Evolutionary conservation across 2,888 invertebrate species (phyloP).

Genomic region (Branchellion lobata): DNA sequence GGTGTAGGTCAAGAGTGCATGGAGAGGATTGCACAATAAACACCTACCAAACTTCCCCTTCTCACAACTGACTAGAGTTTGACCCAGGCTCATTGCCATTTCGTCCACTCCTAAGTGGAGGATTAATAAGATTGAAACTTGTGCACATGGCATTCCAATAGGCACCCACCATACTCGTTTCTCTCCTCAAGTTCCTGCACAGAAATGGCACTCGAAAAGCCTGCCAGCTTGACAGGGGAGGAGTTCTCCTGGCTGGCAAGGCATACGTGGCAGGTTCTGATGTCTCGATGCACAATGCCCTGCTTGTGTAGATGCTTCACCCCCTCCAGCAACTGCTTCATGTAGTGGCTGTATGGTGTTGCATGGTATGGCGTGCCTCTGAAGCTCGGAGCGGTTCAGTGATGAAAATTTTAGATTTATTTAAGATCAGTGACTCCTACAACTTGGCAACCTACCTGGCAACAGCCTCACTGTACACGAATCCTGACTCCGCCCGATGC

Average conservation of each 20-base stretch:
- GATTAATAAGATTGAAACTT: too few species aligned
- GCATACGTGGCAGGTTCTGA: conserved; percentile 92
- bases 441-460: conserved; percentile 67
- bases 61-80: too few species aligned
- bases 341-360: conserved; percentile 70
- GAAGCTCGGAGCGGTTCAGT: too few species aligned
- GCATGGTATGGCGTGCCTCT: too few species aligned
- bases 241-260: conserved; percentile 94
- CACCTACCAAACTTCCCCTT: too few species aligned
- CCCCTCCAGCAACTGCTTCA: conserved; percentile 87
- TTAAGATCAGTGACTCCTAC: too few species aligned
- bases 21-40: not conserved
- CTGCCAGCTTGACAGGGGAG: conserved; percentile 94
- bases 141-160: too few species aligned
- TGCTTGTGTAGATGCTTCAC: conserved; percentile 89
- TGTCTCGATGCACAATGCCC: conserved; percentile 93
- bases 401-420: too few species aligned
- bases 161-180: not conserved
- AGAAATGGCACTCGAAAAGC: conserved; percentile 93
- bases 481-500: conserved; percentile 88
- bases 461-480: conserved; percentile 98
- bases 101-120: too few species aligned
- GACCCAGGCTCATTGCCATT: too few species aligned
- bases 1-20: not conserved
- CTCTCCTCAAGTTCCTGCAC: conserved; percentile 50